Base-by-base conservation (phyloP, 1,140 invertebrate species). In the Epicauta chinensis region DNA sequence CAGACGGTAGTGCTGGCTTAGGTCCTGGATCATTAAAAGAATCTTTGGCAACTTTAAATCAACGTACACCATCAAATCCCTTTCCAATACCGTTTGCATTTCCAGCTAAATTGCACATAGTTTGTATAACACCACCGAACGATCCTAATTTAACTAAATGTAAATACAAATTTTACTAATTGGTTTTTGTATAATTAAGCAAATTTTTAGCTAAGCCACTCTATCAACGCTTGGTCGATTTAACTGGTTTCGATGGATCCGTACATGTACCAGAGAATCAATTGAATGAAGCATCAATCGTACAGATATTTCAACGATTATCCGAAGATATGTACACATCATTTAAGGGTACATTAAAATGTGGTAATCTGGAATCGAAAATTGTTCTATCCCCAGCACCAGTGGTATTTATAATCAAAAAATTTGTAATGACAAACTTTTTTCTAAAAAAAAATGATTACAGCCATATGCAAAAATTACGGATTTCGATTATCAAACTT, bases 361-460 rank as follows among this genome's bases (percentile, higher is more conserved):
- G 89, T 75, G 90, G 91, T 1, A 79, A 83, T 73, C 77, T 89
- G 55, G 81, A 76, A 41, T 90, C 83, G 42, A 79, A 77, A 48
- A 78, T 93, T 37, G 73, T 83, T 40, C 66, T 94, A 29, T 91
- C 82, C 60, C 91, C 91, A 29, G 77, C 84, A 3, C 87, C 89
- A 14, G 77, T 79, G 63, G 80, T 82, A 72, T 49, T 23, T 34
- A 34, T 34, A 7, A 7, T 34, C 68, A 16, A 36, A 15, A n/a
- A n/a, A n/a, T n/a, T n/a, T 2, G 13, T 15, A 45, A 13, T 5
- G 15, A 23, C 30, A 6, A 47, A 23, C 17, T 39, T 42, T 1
- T 36, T 2, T 9, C 7, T n/a, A 39, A 7, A 4, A 16, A 54
- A 14, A n/a, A 42, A 37, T 43, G 48, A 35, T 75, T 76, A 58